Percentiles rank a stretch among this genome's conserved stretches.
Evolutionary conservation across 1,140 invertebrate genomes (phyloP).

Genomic region (Tenebrio molitor): DNA sequence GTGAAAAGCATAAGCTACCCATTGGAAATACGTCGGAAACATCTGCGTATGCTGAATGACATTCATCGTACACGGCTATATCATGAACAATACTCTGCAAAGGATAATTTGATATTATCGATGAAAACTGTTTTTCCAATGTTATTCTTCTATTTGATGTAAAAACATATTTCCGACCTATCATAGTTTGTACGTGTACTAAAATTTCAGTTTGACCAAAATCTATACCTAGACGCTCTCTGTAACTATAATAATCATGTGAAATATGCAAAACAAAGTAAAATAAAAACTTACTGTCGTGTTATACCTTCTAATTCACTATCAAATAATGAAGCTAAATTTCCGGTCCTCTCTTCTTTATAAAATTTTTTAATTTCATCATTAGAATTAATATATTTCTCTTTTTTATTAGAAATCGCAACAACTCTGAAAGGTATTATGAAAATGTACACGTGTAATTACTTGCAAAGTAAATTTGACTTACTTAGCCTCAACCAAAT

Average conservation of each 20-base stretch:
- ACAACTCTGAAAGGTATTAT: constrained; percentile 70
- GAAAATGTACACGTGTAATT: neutral
- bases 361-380: constrained; percentile 49
- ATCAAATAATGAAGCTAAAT: constrained; percentile 11
- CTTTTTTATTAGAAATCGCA: constrained; percentile 68
- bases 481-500: constrained; percentile 81
- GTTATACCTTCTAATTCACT: constrained; percentile 63
- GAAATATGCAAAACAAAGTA: constrained; percentile 14
- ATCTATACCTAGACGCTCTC: constrained; percentile 78
- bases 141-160: constrained; percentile 71
- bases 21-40: constrained; percentile 81
- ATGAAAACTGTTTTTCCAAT: constrained; percentile 79
- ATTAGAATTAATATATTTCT: constrained; percentile 50
- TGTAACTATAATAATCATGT: constrained; percentile 72
- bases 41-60: constrained; percentile 62
- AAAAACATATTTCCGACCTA: constrained; percentile 75
- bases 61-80: constrained; percentile 69
- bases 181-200: constrained; percentile 80
- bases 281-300: constrained; percentile 66
- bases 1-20: constrained; percentile 80
- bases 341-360: constrained; percentile 47
- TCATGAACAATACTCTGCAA: constrained; percentile 78
- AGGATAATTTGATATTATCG: constrained; percentile 72
- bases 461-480: constrained; percentile 53
- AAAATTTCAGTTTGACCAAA: constrained; percentile 80